These are phyloP conservation scores for Bucorvus abyssinicus DNA, from an alignment of 2,797 vertebrate species.

Conservation along the genomic window DNA sequence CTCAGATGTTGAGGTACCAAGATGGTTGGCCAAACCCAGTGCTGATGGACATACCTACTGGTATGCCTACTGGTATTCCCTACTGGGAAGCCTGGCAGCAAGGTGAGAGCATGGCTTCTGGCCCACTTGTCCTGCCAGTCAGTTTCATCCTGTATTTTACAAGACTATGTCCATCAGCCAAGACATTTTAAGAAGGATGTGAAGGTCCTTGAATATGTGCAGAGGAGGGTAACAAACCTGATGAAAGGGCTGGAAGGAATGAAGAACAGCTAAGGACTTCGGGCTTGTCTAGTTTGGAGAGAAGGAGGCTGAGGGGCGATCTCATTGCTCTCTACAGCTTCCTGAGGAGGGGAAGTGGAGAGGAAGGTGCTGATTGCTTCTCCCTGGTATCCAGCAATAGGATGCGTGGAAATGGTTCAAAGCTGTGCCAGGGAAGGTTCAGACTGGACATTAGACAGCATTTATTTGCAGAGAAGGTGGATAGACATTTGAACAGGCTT, in stretches of 20 bases:
- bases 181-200: not conserved
- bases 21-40: not conserved
- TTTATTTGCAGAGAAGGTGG: not conserved
- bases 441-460: not conserved
- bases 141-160: not conserved
- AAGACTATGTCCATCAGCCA: not conserved
- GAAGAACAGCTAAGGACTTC: not conserved
- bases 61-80: too few relatives aligned
- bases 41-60: not conserved
- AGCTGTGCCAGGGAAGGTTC: not conserved
- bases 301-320: not conserved
- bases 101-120: not conserved
- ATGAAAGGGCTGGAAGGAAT: not conserved
- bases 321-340: not conserved
- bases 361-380: not conserved
- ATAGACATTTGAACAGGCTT: not conserved
- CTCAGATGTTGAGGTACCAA: not conserved
- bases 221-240: not conserved
- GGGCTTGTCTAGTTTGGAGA: not conserved
- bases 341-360: not conserved
- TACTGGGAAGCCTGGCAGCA: not conserved
- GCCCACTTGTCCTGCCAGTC: not conserved
- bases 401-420: not conserved
- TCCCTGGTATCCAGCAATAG: not conserved
- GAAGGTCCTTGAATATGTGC: not conserved